Base-by-base conservation (phyloP, 1,140 invertebrate genomes). In the Lepidotrigona ventralis region DNA sequence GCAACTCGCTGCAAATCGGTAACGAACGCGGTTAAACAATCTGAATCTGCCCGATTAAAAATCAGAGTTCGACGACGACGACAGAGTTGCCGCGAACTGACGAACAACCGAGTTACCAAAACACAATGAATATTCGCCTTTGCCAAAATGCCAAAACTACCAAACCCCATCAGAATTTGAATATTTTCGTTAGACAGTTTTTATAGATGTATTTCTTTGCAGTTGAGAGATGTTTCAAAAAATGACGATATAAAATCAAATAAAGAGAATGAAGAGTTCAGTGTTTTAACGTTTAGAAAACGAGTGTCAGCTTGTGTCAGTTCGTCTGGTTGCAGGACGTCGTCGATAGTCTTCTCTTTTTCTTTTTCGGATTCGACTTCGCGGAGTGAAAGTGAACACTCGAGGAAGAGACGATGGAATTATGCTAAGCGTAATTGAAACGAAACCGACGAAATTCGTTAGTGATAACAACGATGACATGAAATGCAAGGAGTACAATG, bases 261-360 rank as follows among this genome's bases (percentile, higher is more conserved):
- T 33, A 3, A 33, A n/a, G n/a, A n/a, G n/a, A 33, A 33, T 3
- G 33, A 33, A 33, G 33, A 3, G 33, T 3, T 33, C 33, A 33
- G 26, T 5, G 33, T 68, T 39, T 68, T 4, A 33, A 33, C 21
- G 29, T 68, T 21, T 33, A 33, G 19, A 68, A n/a, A 33, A 68
- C 33, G 1, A 33, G 21, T 68, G 15, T 21, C n/a, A n/a, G n/a
- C n/a, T 29, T 66, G 19, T 33, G 11, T 68, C n/a, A 11, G 15
- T 21, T 33, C 8, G 29, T 33, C 19, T 68, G 2, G 11, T 39
- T 33, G 1, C 12, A 39, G 1, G 2, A 14, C 4, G 15, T n/a
- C 29, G 17, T 26, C n/a, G 19, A 66, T 66, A 69, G 66, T 39
- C 77, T 51, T 68, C 33, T 56, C 64, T 33, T 79, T n/a, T 33